These are phyloP conservation scores for Bellardia bayeri DNA, from an alignment of 2,888 invertebrate species.

Conservation along the genomic window DNA sequence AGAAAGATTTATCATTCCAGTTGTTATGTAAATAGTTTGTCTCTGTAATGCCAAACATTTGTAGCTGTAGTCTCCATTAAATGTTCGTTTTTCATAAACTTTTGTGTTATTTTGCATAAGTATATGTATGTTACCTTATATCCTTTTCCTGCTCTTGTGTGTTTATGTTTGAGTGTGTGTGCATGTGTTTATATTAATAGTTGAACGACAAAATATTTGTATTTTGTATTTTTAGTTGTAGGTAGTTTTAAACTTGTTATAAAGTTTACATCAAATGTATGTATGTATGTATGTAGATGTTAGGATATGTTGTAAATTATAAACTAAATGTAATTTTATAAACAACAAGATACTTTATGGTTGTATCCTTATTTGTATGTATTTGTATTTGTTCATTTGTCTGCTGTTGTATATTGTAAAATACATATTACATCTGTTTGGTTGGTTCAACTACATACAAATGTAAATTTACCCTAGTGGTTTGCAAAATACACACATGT, in stretches of 20 bases:
- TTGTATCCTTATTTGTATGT: neutral
- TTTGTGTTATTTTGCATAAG: constrained; percentile 2
- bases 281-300: neutral
- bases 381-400: neutral
- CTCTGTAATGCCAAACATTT: constrained; percentile 14
- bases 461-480: constrained; percentile 17
- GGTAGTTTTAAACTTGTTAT: constrained; percentile 68
- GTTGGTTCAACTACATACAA: constrained; percentile 21
- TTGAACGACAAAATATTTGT: neutral
- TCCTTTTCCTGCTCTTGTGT: neutral
- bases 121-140: constrained; percentile 1
- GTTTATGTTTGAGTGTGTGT: neutral
- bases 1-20: neutral
- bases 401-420: neutral
- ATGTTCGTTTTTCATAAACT: neutral
- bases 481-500: constrained; percentile 15
- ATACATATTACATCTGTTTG: constrained; percentile 33
- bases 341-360: constrained; percentile 21
- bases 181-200: neutral
- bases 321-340: constrained; percentile 42
- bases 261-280: constrained; percentile 57
- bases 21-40: constrained; percentile 1
- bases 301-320: constrained; percentile 30
- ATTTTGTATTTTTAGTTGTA: constrained; percentile 20
- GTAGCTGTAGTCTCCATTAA: neutral